Percentiles rank a stretch among this genome's conserved stretches.
These are phyloP conservation scores for Mustelus asterias DNA, from an alignment of 2,113 vertebrate species.

Conservation along the genomic window DNA sequence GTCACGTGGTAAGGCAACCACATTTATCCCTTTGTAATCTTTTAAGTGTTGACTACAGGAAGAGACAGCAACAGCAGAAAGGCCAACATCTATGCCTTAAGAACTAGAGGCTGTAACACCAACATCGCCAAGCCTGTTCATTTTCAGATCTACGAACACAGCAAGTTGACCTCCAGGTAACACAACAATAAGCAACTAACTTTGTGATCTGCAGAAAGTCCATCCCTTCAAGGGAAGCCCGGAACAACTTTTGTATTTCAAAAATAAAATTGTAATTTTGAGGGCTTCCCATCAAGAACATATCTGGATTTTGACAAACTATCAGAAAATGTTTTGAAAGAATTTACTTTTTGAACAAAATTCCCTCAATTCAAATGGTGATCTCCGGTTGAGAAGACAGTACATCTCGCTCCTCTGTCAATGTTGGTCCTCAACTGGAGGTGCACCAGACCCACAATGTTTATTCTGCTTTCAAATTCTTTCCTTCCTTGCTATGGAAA, in stretches of 20 bases:
- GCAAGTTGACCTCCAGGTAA: no score
- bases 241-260: neutral
- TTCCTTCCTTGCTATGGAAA: neutral
- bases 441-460: neutral
- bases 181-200: no score
- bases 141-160: no score
- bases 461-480: neutral
- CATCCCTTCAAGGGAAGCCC: no score
- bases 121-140: no score
- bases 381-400: neutral
- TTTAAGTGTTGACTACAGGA: no score
- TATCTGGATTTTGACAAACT: neutral
- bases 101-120: no score
- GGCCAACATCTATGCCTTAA: no score
- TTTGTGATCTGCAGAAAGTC: no score
- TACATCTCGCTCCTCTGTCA: neutral
- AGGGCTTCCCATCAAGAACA: neutral
- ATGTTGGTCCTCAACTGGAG: neutral
- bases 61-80: no score
- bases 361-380: neutral
- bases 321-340: neutral
- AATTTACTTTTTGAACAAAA: neutral
- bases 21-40: no score
- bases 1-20: no score
- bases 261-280: neutral